Base-by-base conservation (phyloP, 2,797 vertebrate genomes). In the Podarcis lilfordi region DNA sequence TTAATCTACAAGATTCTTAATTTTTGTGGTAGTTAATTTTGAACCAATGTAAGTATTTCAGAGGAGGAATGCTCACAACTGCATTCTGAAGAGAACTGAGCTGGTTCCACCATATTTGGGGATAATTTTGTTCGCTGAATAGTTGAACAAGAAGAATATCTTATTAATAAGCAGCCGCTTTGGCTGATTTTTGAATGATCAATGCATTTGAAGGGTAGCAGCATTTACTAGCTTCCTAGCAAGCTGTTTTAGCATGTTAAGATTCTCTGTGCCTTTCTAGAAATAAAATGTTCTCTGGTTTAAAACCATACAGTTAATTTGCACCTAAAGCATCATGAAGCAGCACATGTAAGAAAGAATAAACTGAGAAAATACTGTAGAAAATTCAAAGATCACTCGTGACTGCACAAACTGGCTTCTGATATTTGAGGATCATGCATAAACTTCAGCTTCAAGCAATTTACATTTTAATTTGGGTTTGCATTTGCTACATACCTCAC, bases 391-490 rank as follows among this genome's bases (percentile, higher is more conserved):
- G 37, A 43, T 74, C 7, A 32, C 74, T 85, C n/a, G 61, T 61
- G 45, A 59, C 11, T 72, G 64, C 64, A 78, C 66, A 88, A 79
- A 43, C 10, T 72, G 15, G 40, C n/a, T 72, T 84, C 27, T 79
- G 68, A 27, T 27, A 29, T 50, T 71, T 79, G 72, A 77, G 80
- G 71, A 88, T 45, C 86, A 59, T 83, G 35, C 76, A 64, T 84
- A 72, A 32, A 61, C 68, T 71, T 84, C 35, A 66, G 55, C 71
- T 81, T 89, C 40, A 80, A 89, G 27, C 69, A 75, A 75, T 80
- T 80, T 77, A 29, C 40, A 87, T 88, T 88, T 89, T 64, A 89
- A 89, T 89, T 85, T 88, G 40, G 72, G 21, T 68, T 76, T 84
- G 40, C 55, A 75, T 74, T 85, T 64, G 55, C 59, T 89, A 10